Base-by-base conservation (phyloP, 2,113 vertebrate species). In the Grallaria varia region DNA sequence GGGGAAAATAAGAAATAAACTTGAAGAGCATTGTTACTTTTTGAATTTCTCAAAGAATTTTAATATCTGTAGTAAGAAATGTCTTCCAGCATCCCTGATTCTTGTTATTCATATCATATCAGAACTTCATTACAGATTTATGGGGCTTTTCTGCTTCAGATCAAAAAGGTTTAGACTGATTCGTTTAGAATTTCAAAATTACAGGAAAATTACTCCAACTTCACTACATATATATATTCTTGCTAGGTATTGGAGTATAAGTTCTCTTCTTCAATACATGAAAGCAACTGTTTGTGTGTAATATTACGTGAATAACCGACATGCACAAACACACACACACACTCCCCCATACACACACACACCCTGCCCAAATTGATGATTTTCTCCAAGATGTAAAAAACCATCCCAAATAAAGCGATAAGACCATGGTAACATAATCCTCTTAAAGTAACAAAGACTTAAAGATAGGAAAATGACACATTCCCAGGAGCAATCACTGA, bases 341-440 rank as follows among this genome's bases (percentile, higher is more conserved):
- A 6, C n/a, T n/a, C n/a, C n/a, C n/a, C n/a, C 27, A 27, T 1
- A 19, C 13, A 0, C 14, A 30, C 0, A 0, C 3, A 6, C 27
- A 2, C 11, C 2, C 10, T 1, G 1, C 14, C 12, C 35, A 63
- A 66, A 66, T 1, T 24, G 90, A 12, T 80, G 55, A 66, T 91
- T 92, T 94, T 81, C 20, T 53, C 10, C 12, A 66, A 59, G 11
- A 63, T 27, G 22, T 40, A 17, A 90, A 76, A 94, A 55, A 35
- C 2, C 5, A 1, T 5, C 18, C 4, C 35, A 87, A 87, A 75
- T 7, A 17, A 25, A 53, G 9, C 10, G 87, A 50, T 75, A 79
- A 67, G 4, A 56, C 0, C 1, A 6, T 44, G n/a, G 9, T 28
- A 78, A 62, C 28, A 42, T 31, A 89, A 49, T 17, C 55, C 4